Evolutionary conservation across 2,113 vertebrate genomes (phyloP).

Genomic region (Numida meleagris): DNA sequence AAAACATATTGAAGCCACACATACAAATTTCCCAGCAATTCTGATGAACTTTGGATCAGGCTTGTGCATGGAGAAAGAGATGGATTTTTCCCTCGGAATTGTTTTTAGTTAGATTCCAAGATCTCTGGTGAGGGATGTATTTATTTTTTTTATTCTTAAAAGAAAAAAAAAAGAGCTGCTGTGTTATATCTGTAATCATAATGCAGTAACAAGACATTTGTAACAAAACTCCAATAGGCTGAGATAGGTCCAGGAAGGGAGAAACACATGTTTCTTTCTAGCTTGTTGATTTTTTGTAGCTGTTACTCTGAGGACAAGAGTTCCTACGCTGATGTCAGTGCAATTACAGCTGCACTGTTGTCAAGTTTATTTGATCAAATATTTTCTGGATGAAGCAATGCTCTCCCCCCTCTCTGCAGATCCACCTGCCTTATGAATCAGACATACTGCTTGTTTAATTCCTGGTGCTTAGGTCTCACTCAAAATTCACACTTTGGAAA

Average conservation of each 20-base stretch:
- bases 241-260: not conserved
- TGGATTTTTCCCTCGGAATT: not conserved
- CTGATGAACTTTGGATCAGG: not conserved
- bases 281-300: not conserved
- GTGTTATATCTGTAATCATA: not conserved
- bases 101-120: not conserved
- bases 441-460: not conserved
- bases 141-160: not conserved
- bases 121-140: not conserved
- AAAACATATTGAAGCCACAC: not conserved
- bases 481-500: not conserved
- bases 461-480: not conserved
- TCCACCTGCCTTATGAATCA: slow-evolving; percentile 9
- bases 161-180: not conserved
- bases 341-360: slow-evolving; percentile 8
- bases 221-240: not conserved
- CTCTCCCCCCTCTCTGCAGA: not conserved
- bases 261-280: not conserved
- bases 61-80: not conserved
- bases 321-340: slow-evolving; percentile 15
- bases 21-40: not conserved
- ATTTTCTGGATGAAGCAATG: slow-evolving; percentile 34
- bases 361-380: not conserved
- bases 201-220: not conserved
- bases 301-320: not conserved